Percentiles rank a stretch among this genome's conserved stretches.
These are phyloP conservation scores for Cossypha heuglini DNA, from an alignment of 2,797 vertebrate species.

Conservation along the genomic window DNA sequence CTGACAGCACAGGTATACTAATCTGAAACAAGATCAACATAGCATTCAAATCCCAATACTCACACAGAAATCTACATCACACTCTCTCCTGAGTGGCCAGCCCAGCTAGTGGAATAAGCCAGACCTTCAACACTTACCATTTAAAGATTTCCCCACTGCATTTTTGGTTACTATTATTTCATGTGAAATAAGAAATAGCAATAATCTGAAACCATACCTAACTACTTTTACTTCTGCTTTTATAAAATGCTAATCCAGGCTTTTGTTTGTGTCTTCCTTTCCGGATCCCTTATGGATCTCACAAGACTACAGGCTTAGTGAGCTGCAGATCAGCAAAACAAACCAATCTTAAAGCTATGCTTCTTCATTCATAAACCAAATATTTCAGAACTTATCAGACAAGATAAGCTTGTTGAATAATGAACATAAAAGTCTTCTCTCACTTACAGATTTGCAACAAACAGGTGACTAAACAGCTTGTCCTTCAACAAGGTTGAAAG, in stretches of 20 bases:
- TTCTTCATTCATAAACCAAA: not conserved
- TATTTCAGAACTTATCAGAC: not conserved
- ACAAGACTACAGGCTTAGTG: not conserved
- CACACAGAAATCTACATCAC: accelerated
- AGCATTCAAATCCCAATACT: not conserved
- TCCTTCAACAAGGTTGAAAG: not conserved
- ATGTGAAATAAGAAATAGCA: not conserved
- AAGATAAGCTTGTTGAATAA: not conserved
- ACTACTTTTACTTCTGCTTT: not conserved
- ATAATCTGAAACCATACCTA: not conserved
- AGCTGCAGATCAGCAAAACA: not conserved
- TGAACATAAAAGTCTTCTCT: not conserved
- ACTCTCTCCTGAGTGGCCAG: not conserved
- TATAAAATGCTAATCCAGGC: not conserved
- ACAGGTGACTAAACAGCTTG: not conserved
- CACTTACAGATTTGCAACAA: not conserved
- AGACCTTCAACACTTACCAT: not conserved
- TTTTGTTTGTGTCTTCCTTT: not conserved
- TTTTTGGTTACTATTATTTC: not conserved
- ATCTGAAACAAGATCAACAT: conserved; percentile 79
- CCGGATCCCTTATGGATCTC: not conserved
- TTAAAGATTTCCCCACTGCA: not conserved
- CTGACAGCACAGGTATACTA: conserved; percentile 85
- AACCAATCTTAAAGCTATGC: not conserved
- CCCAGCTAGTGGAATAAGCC: not conserved